Evolutionary conservation across 2,797 vertebrate genomes (phyloP), one percentile per base, ranked within the genome.

Genomic region (Australoheros facetus): DNA sequence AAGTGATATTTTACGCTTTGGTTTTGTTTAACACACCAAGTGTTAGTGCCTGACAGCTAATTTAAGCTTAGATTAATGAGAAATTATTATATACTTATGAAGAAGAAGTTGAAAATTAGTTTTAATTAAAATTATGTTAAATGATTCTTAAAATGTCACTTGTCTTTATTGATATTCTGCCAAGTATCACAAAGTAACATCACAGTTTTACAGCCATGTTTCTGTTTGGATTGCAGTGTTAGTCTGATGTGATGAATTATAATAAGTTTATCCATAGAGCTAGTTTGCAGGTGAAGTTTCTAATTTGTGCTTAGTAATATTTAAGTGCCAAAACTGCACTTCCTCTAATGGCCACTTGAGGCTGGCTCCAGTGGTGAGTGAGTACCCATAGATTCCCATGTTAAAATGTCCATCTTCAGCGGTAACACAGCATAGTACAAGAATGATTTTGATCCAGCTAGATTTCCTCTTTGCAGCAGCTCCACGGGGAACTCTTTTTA

Each of bases 91-190:
- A 54, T 0, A 21, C 10, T 73, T 16, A 42, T 4, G 60, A 23
- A 64, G 60, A 23, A 26, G 14, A 54, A 13, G 55, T 10, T 1
- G 4, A 28, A 17, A 58, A 28, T 56, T 23, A 16, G 5, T 62
- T 75, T 58, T 32, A 70, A 70, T 71, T 58, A 45, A 82, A 78
- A 72, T 69, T 73, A 17, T 56, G n/a, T 81, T 56, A 23, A 77
- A 51, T 42, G 5, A 62, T 56, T 69, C 57, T 45, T 66, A 79
- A 87, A 85, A 85, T 60, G 51, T 71, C 74, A 75, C 5, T 28
- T 57, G 16, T 71, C 19, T 70, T 70, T 55, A 73, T 78, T 82
- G 12, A 39, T 51, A 42, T 30, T 72, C 3, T 72, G 13, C 3
- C 13, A 56, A 39, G 30, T 58, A 19, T 59, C 57, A 59, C 57